Evolutionary conservation across 2,888 invertebrate species (phyloP), one percentile per base, ranked within the genome.

Genomic region (Griposia aprilina): DNA sequence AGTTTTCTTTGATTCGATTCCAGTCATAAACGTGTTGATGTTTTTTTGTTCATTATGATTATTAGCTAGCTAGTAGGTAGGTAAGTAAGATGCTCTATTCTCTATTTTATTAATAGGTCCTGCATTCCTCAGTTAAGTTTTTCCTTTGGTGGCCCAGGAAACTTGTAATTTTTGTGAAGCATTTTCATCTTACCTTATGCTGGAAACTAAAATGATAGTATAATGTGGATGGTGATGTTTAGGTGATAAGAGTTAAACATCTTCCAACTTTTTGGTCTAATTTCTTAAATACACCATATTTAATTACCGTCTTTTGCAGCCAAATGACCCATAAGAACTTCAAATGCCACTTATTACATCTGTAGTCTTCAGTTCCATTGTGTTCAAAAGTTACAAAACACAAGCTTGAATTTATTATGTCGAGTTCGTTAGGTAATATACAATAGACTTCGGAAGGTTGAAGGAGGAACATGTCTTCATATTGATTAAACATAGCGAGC

Each of bases 391-490:
- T 90, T 66, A 92, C 88, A 48, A 85, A 88, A 86, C 96, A 96
- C 65, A 94, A 83, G 76, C 90, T 94, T 30, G 90, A 89, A 83
- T 96, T 95, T 8, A 85, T 59, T n/a, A 90, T 80, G 55, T 90
- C 81, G 15, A 83, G 81, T n/a, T 90, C 85, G 15, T 87, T 88
- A 10, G 93, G 89, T 23, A 93, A 84, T 59, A 91, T 83, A 81
- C 96, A 96, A 23, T 83, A 82, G 5, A 93, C 90, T n/a, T 90
- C 87, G 23, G 92, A 85, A 3, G 94, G 92, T 50, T 89, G 84
- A 1, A 96, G 83, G 13, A 96, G 93, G 67, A 95, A 93, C 81
- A 94, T 93, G 70, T 96, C 94, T 88, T 94, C 95, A 78, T 94
- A 93, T 67, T 94, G 93, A 82, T 95, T 93, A 79, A 96, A 94